Evolutionary conservation across 53 echinoderm and acorn worm species (phyloP), one percentile per base, ranked within the genome.

Genomic region (Arbacia lixula): DNA sequence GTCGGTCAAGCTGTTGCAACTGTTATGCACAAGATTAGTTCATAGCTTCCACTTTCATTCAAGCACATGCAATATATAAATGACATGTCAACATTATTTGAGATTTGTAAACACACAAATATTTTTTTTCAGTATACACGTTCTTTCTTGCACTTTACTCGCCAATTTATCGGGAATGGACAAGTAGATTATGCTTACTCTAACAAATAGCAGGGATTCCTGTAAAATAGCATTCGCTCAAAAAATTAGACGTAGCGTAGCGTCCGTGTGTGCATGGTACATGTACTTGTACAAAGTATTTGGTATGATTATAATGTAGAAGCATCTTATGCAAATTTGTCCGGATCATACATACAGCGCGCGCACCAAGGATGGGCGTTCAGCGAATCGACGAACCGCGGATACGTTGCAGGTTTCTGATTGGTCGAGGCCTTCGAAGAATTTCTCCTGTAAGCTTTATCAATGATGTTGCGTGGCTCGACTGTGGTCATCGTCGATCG

Each of bases 251-350:
- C 6, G 25, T 21, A 16, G 65, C 4, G 37, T 65, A 36, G n/a
- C 37, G 36, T 9, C 21, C 36, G n/a, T n/a, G n/a, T n/a, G 21
- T 19, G 36, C 42, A 16, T n/a, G 3, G 61, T 29, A 68, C 66
- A 66, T 66, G 24, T 33, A 4, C 34, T 1, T 20, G 6, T 16
- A 38, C 0, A 30, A 39, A 68, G 19, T 25, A 68, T 42, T 40
- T 68, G 39, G 43, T 72, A 40, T 50, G 73, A 30, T 71, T 41
- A 42, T 46, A 36, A 25, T 49, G 8, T 31, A 71, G 39, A 17
- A 30, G 73, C 52, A 72, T 72, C 73, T 72, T 72, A 72, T 72
- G 73, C 53, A 72, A 43, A 72, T 72, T 46, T 50, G 26, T 4
- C 53, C 26, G 30, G 42, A 42, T 38, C 36, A 11, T 66, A 4